A percentile compares a stretch with the other conserved stretches of the same genome.
Conservation (phyloP, 2,888 invertebrate species). For the Melieria omissa region DNA sequence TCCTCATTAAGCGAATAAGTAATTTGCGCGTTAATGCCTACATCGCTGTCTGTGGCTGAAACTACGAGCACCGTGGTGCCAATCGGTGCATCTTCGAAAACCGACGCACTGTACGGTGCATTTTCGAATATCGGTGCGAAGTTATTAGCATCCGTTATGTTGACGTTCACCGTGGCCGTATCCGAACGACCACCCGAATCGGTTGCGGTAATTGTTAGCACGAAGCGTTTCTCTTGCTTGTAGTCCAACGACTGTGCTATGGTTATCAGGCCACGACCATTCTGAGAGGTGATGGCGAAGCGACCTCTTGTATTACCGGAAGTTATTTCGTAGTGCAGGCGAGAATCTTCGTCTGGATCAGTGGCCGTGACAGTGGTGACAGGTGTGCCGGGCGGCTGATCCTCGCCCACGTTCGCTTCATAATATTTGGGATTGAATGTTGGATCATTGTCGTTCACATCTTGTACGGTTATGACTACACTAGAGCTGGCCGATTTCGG, state of each 20-base stretch:
- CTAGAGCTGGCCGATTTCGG: slow-evolving; percentile 87
- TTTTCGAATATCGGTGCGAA: slow-evolving; percentile 93
- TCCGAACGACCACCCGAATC: slow-evolving; percentile 91
- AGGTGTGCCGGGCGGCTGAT: slow-evolving; percentile 89
- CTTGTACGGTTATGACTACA: slow-evolving; percentile 88
- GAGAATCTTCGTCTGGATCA: slow-evolving; percentile 87
- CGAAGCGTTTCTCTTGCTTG: slow-evolving; percentile 88
- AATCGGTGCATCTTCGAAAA: slow-evolving; percentile 92
- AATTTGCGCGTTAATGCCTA: slow-evolving; percentile 92
- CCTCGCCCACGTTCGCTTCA: slow-evolving; percentile 89
- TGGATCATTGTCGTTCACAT: slow-evolving; percentile 96
- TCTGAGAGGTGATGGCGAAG: slow-evolving; percentile 91
- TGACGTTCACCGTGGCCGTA: slow-evolving; percentile 89
- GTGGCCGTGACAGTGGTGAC: slow-evolving; percentile 89
- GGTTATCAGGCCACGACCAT: slow-evolving; percentile 86
- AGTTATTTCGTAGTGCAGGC: slow-evolving; percentile 85
- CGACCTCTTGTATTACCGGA: slow-evolving; percentile 86
- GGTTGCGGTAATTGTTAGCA: slow-evolving; percentile 86
- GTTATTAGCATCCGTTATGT: slow-evolving; percentile 94
- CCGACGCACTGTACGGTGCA: slow-evolving; percentile 89
- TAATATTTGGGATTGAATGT: slow-evolving; percentile 94
- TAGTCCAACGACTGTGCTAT: slow-evolving; percentile 92
- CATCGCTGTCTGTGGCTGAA: slow-evolving; percentile 92
- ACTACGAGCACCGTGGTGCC: slow-evolving; percentile 94
- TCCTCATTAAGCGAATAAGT: slow-evolving; percentile 82